These are phyloP conservation scores for Drosophila tropicalis DNA, from an alignment of 1,140 invertebrate species.

Conservation along the genomic window DNA sequence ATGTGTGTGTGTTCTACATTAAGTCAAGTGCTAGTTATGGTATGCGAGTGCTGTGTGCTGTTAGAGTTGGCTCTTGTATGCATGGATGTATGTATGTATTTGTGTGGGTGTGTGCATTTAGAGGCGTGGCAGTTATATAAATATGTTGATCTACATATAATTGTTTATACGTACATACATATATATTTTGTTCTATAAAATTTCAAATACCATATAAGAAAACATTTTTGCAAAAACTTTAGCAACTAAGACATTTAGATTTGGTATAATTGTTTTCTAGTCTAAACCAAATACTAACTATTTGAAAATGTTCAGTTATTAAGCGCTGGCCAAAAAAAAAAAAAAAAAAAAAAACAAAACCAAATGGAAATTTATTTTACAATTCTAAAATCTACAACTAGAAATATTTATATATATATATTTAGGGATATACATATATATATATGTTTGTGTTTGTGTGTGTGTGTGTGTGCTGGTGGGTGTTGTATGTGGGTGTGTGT, in stretches of 20 bases:
- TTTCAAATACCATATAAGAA: slow-evolving; percentile 40
- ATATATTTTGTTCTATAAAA: slow-evolving; percentile 8
- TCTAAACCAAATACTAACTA: slow-evolving; percentile 53
- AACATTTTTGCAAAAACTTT: slow-evolving; percentile 53
- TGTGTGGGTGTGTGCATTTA: slow-evolving; percentile 45
- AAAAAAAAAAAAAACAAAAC: slow-evolving; percentile 60
- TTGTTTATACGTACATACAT: not conserved
- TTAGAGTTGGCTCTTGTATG: slow-evolving; percentile 13
- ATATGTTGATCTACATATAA: slow-evolving; percentile 24
- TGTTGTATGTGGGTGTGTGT: slow-evolving; percentile 28
- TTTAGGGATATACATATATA: slow-evolving; percentile 21
- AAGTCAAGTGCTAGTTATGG: slow-evolving; percentile 48
- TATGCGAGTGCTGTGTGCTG: slow-evolving; percentile 46
- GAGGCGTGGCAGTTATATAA: slow-evolving; percentile 61
- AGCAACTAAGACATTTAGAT: slow-evolving; percentile 76
- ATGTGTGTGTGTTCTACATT: not conserved
- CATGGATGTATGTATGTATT: not conserved
- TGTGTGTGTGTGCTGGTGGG: slow-evolving; percentile 27
- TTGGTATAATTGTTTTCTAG: slow-evolving; percentile 42
- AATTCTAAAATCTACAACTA: slow-evolving; percentile 64
- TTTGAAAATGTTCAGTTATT: slow-evolving; percentile 31
- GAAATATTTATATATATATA: slow-evolving; percentile 46
- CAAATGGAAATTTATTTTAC: slow-evolving; percentile 65
- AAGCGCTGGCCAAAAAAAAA: slow-evolving; percentile 75
- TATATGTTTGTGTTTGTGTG: slow-evolving; percentile 32